Conservation (phyloP, 2,888 invertebrate genomes). For the Dicycla oo region DNA sequence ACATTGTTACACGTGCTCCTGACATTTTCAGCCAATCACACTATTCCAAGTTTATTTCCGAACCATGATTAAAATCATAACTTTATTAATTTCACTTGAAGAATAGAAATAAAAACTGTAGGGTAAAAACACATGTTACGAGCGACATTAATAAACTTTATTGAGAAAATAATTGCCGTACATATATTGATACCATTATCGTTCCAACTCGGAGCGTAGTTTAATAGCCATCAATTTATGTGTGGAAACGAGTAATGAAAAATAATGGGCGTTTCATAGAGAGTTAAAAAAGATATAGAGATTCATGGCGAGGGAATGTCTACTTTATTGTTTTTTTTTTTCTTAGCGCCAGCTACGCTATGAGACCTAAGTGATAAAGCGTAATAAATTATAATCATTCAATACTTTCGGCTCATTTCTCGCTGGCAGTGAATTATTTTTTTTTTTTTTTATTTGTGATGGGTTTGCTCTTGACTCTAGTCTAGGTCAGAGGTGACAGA, state of each 20-base stretch:
- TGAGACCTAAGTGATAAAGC: neutral
- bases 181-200: slow-evolving; percentile 20
- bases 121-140: slow-evolving; percentile 32
- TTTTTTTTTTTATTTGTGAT: too few relatives aligned
- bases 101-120: slow-evolving; percentile 3
- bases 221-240: slow-evolving; percentile 25
- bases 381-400: neutral
- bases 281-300: too few relatives aligned
- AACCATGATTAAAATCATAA: slow-evolving; percentile 12
- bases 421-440: too few relatives aligned
- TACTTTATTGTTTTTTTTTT: neutral
- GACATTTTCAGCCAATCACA: neutral
- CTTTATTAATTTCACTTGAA: slow-evolving; percentile 21
- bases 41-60: slow-evolving; percentile 1
- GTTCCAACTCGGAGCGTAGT: slow-evolving; percentile 9
- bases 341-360: neutral
- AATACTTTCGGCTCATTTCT: neutral
- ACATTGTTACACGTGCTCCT: neutral
- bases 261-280: too few relatives aligned
- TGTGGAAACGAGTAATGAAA: neutral
- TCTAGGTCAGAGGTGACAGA: too few relatives aligned
- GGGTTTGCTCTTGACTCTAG: too few relatives aligned
- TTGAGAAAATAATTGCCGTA: slow-evolving; percentile 54
- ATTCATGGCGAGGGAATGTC: neutral
- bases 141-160: slow-evolving; percentile 35